Percentiles rank a stretch among this genome's conserved stretches.
Conservation (phyloP, 30 jellyfish, hydroid and myxozoan genomes). For the Clytia hemisphaerica region DNA sequence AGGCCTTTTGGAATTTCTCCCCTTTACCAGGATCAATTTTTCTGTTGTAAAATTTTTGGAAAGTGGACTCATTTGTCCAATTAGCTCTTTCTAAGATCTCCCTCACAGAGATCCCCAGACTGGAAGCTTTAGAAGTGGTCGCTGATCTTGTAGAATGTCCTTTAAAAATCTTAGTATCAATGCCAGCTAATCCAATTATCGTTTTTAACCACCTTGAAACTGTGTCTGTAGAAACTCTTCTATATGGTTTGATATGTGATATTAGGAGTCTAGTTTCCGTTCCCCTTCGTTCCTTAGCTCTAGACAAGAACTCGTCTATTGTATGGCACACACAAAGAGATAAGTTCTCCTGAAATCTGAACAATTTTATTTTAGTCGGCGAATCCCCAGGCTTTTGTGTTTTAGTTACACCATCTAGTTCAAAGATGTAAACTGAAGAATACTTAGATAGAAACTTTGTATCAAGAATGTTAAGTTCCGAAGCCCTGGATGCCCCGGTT, state of each 20-base stretch:
- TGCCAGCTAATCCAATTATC: background rate
- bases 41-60: too few relatives aligned
- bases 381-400: background rate
- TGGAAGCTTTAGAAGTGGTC: too few relatives aligned
- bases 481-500: background rate
- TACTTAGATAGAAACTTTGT: background rate
- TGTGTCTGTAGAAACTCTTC: background rate
- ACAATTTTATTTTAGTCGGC: background rate
- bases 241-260: background rate
- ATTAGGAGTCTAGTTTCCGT: background rate
- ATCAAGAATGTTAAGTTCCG: background rate
- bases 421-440: background rate
- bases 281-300: background rate
- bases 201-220: background rate
- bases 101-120: too few relatives aligned
- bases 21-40: too few relatives aligned
- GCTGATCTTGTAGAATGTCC: constrained; percentile 13
- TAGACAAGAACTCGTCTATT: background rate
- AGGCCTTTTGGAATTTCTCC: too few relatives aligned
- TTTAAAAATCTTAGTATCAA: background rate
- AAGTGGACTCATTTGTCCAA: too few relatives aligned
- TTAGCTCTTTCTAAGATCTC: too few relatives aligned
- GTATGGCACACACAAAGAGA: background rate
- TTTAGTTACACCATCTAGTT: background rate
- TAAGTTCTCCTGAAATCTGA: background rate